A percentile compares a stretch with the other conserved stretches of the same genome.
These are phyloP conservation scores for Brachirus orientalis DNA, from an alignment of 2,113 vertebrate species.

Conservation along the genomic window DNA sequence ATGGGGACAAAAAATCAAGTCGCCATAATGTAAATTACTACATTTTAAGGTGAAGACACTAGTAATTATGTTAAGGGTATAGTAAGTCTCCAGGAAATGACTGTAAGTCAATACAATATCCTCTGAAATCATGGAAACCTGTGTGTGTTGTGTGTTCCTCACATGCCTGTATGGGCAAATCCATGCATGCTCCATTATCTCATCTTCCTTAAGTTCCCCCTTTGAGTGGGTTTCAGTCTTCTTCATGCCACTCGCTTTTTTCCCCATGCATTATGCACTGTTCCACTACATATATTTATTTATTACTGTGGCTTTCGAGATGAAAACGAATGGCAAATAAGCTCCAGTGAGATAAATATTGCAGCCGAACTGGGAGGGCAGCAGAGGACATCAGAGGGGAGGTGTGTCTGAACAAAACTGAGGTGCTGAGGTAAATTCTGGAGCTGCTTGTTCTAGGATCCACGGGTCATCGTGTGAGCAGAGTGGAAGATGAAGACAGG, in stretches of 20 bases:
- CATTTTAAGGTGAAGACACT: too few species aligned
- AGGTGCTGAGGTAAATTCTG: constrained; percentile 42
- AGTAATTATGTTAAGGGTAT: too few species aligned
- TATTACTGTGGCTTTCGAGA: constrained; percentile 72
- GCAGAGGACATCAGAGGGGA: constrained; percentile 17
- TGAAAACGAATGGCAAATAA: constrained; percentile 70
- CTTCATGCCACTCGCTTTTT: constrained; percentile 38
- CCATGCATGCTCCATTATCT: constrained; percentile 46
- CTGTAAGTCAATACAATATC: too few species aligned
- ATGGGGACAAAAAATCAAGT: too few species aligned
- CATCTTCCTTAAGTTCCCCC: constrained; percentile 42
- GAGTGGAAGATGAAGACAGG: background rate
- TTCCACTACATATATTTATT: constrained; percentile 66
- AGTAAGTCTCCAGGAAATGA: too few species aligned
- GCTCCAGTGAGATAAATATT: constrained; percentile 50
- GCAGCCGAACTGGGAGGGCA: constrained; percentile 42
- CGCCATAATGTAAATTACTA: too few species aligned
- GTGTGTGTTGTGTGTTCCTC: background rate
- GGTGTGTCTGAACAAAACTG: constrained; percentile 31
- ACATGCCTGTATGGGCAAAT: constrained; percentile 13
- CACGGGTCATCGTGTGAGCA: constrained; percentile 18
- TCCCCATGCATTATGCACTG: constrained; percentile 69
- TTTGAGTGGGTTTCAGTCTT: constrained; percentile 42
- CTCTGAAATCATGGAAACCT: too few species aligned
- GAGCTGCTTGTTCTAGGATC: constrained; percentile 37